A percentile compares a stretch with the other conserved stretches of the same genome.
These are phyloP conservation scores for Sinosuthora webbiana DNA, from an alignment of 2,113 vertebrate species.

Conservation along the genomic window DNA sequence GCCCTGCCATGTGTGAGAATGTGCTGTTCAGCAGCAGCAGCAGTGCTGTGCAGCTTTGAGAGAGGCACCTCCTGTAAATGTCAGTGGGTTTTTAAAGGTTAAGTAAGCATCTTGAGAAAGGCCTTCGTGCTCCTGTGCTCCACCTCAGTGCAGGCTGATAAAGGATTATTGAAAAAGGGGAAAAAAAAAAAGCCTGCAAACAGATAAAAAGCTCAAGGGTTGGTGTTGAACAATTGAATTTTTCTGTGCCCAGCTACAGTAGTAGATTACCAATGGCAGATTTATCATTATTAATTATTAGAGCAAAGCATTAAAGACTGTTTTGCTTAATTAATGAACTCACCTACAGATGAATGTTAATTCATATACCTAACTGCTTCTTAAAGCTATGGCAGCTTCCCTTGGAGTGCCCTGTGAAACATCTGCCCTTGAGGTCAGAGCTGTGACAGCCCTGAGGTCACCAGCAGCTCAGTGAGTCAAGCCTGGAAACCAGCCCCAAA, in stretches of 20 bases:
- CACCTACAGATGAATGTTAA: conserved; percentile 58
- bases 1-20: fast-evolving
- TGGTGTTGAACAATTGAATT: conserved; percentile 51
- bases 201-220: conserved; percentile 61
- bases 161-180: conserved; percentile 53
- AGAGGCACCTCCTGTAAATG: conserved; percentile 60
- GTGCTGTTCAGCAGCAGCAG: background rate
- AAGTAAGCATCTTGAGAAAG: conserved; percentile 66
- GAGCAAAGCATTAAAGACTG: conserved; percentile 63
- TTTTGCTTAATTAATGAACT: conserved; percentile 72
- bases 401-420: conserved; percentile 2
- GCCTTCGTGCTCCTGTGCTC: conserved; percentile 41
- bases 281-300: conserved; percentile 65
- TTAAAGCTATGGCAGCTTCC: conserved; percentile 44
- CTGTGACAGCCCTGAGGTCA: background rate
- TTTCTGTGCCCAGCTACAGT: conserved; percentile 32
- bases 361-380: conserved; percentile 44
- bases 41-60: background rate
- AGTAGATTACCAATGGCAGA: conserved; percentile 64
- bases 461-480: background rate
- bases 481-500: background rate
- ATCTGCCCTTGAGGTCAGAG: background rate
- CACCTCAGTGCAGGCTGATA: conserved; percentile 60
- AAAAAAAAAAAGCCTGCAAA: background rate
- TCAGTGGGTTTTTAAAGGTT: conserved; percentile 71